Conservation (phyloP, 2,797 vertebrate species). For the Otolemur crassicaudatus region DNA sequence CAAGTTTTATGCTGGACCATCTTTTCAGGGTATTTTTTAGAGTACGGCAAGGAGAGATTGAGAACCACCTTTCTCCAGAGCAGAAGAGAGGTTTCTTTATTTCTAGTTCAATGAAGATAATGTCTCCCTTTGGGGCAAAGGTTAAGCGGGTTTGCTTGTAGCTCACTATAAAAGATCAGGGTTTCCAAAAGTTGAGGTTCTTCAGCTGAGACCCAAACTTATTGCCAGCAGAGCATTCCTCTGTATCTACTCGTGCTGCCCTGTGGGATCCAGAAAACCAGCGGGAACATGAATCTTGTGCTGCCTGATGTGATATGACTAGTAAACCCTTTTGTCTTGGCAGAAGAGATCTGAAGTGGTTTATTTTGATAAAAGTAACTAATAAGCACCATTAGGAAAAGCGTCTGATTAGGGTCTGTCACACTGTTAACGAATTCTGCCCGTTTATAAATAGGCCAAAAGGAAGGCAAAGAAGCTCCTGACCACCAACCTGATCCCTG, state of each 20-base stretch:
- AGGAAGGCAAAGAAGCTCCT: not conserved
- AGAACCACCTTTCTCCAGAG: slow-evolving; percentile 2
- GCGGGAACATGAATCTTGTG: not conserved
- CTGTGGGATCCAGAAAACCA: not conserved
- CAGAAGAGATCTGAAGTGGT: not conserved
- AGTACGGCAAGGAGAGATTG: not conserved
- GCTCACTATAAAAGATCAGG: not conserved
- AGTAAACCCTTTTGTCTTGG: not conserved
- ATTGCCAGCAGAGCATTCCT: not conserved
- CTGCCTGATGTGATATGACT: not conserved
- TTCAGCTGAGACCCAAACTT: not conserved
- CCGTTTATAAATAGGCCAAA: not conserved
- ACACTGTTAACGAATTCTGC: not conserved
- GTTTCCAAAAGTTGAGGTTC: not conserved
- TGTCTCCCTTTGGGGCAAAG: not conserved
- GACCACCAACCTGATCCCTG: no score
- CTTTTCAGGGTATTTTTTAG: slow-evolving; percentile 38
- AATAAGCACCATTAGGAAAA: not conserved
- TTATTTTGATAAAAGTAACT: not conserved
- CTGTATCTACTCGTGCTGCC: not conserved
- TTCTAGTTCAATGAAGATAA: not conserved
- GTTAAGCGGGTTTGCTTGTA: not conserved
- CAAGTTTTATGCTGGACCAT: not conserved
- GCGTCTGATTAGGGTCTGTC: not conserved
- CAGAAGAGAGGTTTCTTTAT: slow-evolving; percentile 34